Conservation (phyloP, 2,113 vertebrate genomes). For the Lasiurus cinereus region DNA sequence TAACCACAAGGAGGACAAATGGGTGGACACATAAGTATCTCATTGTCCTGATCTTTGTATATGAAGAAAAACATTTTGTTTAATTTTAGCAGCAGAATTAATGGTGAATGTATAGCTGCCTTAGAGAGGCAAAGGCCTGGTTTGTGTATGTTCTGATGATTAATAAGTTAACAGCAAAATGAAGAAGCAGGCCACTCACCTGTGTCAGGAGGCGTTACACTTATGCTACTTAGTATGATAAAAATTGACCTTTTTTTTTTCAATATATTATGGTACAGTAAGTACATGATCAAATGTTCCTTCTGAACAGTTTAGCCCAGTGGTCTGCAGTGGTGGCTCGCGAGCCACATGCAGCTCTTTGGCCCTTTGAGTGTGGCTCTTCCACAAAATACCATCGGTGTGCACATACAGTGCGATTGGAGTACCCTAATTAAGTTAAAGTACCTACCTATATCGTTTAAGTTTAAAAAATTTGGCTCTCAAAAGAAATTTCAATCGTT, state of each 20-base stretch:
- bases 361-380: too few species aligned
- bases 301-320: neutral
- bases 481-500: too few species aligned
- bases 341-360: too few species aligned
- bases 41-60: neutral
- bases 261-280: neutral
- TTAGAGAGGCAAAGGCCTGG: neutral
- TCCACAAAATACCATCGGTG: too few species aligned
- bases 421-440: too few species aligned
- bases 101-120: neutral
- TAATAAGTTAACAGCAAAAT: neutral
- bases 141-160: neutral
- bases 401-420: too few species aligned
- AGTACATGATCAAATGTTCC: neutral
- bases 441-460: too few species aligned
- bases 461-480: too few species aligned
- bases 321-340: too few species aligned
- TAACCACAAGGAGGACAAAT: neutral
- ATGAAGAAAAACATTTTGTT: neutral
- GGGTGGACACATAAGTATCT: neutral
- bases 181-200: neutral
- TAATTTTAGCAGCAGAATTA: neutral
- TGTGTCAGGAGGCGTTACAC: neutral
- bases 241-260: constrained; percentile 16
- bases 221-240: neutral